Conservation (phyloP, 1,140 invertebrate species). For the Chironomus striatipennis region DNA sequence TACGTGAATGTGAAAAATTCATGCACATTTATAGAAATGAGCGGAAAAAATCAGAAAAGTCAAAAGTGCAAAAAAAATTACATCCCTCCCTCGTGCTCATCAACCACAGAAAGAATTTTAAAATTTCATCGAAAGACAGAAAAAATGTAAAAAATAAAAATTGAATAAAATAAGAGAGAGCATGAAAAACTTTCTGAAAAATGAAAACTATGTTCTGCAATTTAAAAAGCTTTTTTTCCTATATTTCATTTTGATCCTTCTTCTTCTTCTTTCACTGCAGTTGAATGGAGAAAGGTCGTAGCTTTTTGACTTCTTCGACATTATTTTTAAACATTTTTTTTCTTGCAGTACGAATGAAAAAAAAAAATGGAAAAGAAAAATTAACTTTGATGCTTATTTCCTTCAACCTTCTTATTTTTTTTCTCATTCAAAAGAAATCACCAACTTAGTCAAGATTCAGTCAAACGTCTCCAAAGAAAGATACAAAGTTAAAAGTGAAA, state of each 20-base stretch:
- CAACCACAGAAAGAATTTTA: neutral
- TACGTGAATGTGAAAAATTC: too few species aligned
- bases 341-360: neutral
- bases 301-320: neutral
- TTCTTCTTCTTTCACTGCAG: neutral
- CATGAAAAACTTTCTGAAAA: neutral
- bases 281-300: neutral
- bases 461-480: too few species aligned
- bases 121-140: neutral
- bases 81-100: neutral
- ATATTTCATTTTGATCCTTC: neutral
- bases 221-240: neutral
- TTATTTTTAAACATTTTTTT: neutral
- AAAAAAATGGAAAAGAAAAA: neutral
- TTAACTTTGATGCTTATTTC: neutral
- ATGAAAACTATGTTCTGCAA: neutral
- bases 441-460: too few species aligned
- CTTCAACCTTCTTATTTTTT: too few species aligned
- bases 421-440: too few species aligned
- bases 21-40: too few species aligned
- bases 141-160: neutral
- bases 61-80: neutral
- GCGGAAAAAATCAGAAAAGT: neutral
- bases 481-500: too few species aligned
- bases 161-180: neutral